Evolutionary conservation across 2,797 vertebrate species (phyloP).

Genomic region (Gallinago solitaria): DNA sequence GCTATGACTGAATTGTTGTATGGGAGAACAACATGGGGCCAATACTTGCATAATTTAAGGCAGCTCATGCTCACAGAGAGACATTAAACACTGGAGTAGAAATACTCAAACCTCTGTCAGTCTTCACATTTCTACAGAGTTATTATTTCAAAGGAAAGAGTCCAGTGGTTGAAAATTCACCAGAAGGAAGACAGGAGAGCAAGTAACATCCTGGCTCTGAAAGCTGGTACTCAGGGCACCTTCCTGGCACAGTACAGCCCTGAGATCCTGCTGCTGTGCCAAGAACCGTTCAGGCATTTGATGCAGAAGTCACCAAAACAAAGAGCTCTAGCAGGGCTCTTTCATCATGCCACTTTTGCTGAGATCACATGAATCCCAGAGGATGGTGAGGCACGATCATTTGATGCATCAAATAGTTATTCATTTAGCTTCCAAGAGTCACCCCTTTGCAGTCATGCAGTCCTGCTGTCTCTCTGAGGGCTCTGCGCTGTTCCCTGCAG

Average conservation of each 20-base stretch:
- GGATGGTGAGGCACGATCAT: background rate
- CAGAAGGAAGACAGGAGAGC: background rate
- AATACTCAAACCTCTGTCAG: background rate
- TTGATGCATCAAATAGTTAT: background rate
- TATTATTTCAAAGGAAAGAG: background rate
- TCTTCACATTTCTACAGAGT: background rate
- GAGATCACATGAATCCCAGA: background rate
- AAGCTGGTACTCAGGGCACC: background rate
- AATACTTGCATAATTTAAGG: background rate
- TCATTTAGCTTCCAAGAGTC: background rate
- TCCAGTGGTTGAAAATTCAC: background rate
- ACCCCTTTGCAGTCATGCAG: background rate
- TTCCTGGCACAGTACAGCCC: background rate
- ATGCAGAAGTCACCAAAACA: background rate
- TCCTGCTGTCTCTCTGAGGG: background rate
- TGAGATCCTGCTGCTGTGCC: background rate
- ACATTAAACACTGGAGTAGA: background rate
- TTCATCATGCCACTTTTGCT: background rate
- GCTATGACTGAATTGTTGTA: too few relatives aligned
- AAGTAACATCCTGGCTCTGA: background rate
- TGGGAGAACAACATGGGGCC: background rate
- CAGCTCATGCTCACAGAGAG: fast-evolving
- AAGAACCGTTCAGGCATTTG: background rate
- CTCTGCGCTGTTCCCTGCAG: background rate
- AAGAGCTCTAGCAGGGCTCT: background rate